Conservation (phyloP, 2,797 vertebrate genomes). For the Poeciliopsis presidionis region DNA sequence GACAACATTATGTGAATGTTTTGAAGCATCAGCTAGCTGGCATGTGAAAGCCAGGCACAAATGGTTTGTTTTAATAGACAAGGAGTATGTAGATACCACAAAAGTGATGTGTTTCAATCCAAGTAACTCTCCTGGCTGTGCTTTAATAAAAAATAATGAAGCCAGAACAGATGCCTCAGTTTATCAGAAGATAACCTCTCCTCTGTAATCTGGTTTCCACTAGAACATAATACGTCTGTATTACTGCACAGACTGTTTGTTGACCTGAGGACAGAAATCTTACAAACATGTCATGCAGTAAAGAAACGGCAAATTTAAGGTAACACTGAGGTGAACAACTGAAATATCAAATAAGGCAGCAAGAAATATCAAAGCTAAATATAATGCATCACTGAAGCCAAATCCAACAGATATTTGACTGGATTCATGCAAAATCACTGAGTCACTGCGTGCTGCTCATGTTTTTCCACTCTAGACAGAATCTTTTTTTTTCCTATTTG, state of each 20-base stretch:
- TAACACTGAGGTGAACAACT: neutral
- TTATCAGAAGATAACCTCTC: neutral
- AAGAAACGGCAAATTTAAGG: neutral
- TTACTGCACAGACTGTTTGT: neutral
- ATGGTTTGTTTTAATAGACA: neutral
- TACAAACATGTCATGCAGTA: neutral
- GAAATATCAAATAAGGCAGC: constrained; percentile 13
- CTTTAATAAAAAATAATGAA: neutral
- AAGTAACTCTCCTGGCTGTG: neutral
- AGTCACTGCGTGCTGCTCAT: constrained; percentile 37
- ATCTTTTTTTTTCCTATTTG: neutral
- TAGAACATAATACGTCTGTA: neutral
- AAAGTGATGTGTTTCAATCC: neutral
- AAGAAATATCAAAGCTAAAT: constrained; percentile 22
- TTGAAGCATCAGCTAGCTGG: neutral
- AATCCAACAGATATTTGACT: constrained; percentile 17
- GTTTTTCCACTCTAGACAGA: constrained; percentile 14
- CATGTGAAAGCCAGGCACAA: neutral
- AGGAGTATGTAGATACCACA: neutral
- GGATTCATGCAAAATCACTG: constrained; percentile 36
- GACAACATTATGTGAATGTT: neutral
- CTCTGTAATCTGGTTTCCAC: neutral
- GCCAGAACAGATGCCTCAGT: neutral
- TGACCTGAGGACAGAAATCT: neutral
- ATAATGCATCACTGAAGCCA: neutral